phyloP scores from a whole-genome alignment of 2,113 vertebrate species.

The Desmodus rotundus region DNA sequence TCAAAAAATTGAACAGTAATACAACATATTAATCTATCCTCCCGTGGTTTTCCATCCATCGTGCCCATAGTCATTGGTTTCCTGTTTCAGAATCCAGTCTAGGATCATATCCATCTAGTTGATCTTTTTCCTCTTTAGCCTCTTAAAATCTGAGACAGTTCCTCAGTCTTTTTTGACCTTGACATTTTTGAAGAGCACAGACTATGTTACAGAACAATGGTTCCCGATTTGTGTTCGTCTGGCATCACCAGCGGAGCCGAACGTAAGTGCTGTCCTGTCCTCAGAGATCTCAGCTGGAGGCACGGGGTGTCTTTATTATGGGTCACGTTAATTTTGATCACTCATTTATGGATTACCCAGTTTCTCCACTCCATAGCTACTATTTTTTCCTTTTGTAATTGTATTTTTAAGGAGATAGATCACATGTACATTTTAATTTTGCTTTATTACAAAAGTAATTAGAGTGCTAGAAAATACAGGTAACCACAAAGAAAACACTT shows the following conservation, averaged over 20 bases:
- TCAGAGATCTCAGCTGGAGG: neutral
- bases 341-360: neutral
- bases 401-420: neutral
- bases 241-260: neutral
- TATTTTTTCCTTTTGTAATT: neutral
- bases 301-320: fast-evolving
- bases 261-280: too few species aligned
- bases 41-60: neutral
- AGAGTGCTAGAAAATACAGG: neutral
- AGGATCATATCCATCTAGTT: neutral
- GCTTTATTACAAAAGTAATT: neutral
- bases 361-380: neutral
- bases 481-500: neutral
- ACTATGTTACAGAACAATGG: neutral
- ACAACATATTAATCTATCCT: neutral
- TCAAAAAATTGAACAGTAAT: neutral
- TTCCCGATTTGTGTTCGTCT: neutral
- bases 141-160: neutral
- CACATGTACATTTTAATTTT: neutral
- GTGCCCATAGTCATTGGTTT: neutral
- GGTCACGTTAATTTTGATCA: neutral
- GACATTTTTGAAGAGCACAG: neutral
- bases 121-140: neutral
- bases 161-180: neutral
- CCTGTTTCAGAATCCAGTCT: neutral